Evolutionary conservation across 2,113 vertebrate species (phyloP).

Genomic region (Leptosomus discolor): DNA sequence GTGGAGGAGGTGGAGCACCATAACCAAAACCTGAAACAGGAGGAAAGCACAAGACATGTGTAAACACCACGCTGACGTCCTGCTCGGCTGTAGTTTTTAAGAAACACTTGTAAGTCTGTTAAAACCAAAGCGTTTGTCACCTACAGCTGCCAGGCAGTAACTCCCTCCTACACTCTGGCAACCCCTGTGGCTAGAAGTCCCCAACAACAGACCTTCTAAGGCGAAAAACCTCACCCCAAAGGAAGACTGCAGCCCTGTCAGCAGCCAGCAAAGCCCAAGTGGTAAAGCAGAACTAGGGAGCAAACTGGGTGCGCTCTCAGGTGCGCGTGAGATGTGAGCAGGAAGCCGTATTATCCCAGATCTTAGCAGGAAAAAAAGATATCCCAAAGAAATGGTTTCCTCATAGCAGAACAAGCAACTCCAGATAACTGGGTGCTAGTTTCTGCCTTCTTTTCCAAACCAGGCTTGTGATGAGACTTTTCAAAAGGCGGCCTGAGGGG

Average conservation of each 20-base stretch:
- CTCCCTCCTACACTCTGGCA: rapidly evolving
- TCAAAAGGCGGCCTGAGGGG: neutral
- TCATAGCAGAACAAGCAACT: neutral
- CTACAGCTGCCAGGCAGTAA: neutral
- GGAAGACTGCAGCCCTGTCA: neutral
- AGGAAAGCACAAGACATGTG: neutral
- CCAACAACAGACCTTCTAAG: neutral
- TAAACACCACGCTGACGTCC: rapidly evolving
- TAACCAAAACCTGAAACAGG: conserved; percentile 88
- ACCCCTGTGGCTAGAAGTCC: rapidly evolving
- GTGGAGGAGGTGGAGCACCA: conserved; percentile 87
- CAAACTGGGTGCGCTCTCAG: neutral
- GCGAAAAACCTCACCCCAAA: neutral
- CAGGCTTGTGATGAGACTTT: neutral
- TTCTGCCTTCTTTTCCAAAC: neutral
- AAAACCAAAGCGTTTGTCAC: neutral
- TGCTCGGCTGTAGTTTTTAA: neutral
- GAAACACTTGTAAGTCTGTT: rapidly evolving
- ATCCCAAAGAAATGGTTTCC: neutral
- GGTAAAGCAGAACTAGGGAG: neutral
- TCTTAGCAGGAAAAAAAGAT: neutral
- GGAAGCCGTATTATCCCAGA: rapidly evolving
- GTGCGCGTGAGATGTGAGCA: rapidly evolving
- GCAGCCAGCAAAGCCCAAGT: neutral
- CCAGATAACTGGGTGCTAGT: neutral